Conservation (phyloP, 2,888 invertebrate genomes). For the Sinhomidia bicolor region DNA sequence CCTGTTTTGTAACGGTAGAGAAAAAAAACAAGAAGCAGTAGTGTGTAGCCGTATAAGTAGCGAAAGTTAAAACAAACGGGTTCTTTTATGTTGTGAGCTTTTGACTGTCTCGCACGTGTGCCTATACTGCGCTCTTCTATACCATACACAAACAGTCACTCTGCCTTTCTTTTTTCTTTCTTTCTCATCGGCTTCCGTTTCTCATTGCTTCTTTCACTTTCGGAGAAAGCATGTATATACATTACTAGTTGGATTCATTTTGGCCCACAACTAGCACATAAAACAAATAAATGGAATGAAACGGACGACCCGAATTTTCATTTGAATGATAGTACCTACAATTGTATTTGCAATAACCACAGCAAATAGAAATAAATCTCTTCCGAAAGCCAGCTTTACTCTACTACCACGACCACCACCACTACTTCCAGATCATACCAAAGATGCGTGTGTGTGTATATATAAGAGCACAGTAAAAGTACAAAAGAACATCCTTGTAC, state of each 20-base stretch:
- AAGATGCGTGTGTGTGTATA: no score
- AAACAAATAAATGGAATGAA: conserved; percentile 69
- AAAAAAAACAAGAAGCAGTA: conserved; percentile 10
- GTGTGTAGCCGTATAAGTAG: no score
- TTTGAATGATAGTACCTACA: conserved; percentile 43
- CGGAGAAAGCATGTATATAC: no score
- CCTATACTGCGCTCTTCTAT: no score
- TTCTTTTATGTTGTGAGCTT: neutral
- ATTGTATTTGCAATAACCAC: conserved; percentile 63
- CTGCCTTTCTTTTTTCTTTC: conserved; percentile 12
- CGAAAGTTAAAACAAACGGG: neutral
- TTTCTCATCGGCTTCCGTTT: conserved; percentile 4
- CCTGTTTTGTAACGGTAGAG: conserved; percentile 2
- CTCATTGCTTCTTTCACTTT: conserved; percentile 8
- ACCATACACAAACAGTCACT: no score
- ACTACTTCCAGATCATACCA: no score
- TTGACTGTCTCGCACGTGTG: conserved; percentile 10
- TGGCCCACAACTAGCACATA: conserved; percentile 60
- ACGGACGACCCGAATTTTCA: conserved; percentile 56
- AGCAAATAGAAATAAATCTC: conserved; percentile 71
- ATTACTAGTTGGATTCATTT: conserved; percentile 69
- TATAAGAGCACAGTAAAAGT: no score
- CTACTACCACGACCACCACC: no score
- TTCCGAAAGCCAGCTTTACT: conserved; percentile 46
- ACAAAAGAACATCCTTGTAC: no score